Evolutionary conservation across 2,888 invertebrate species (phyloP), one percentile per base, ranked within the genome.

Genomic region (Eucriotettix oculatus): DNA sequence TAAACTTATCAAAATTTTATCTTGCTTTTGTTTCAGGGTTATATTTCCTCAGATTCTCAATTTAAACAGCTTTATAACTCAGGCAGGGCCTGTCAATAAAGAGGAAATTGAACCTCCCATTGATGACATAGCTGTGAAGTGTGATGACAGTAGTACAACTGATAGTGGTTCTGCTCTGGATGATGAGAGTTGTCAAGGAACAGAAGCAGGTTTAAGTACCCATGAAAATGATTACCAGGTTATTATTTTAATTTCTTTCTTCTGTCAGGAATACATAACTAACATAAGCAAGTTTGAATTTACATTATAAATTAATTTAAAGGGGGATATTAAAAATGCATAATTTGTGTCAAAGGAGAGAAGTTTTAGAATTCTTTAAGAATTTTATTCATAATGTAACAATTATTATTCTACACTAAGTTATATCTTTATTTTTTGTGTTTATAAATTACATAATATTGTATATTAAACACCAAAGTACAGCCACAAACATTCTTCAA

Each of bases 11-110:
- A 29, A 5, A 5, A 29, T 29, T n/a, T 58, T 10, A 54, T 59
- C 64, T 65, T 62, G 66, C 29, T 29, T 29, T 29, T 58, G 58
- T 75, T 76, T 17, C 68, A 90, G 90, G 73, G 86, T 92, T 63
- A 83, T 85, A 5, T 92, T 92, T 72, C 88, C 90, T 7, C 85
- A 90, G 71, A 77, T 80, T 16, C 74, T 92, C 56, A 86, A 91
- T 72, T 74, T 92, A 66, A 91, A 90, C 71, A 80, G 81, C 52
- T 86, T 90, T 68, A 76, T 89, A 17, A 76, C 75, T 55, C 70
- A 67, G 53, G 68, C 67, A 40, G 63, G 59, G 42, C 67, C 64
- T 66, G 29, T 29, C 7, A 70, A 63, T 58, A 66, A 56, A 56
- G 63, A 62, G 16, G 71, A 71, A 58, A 74, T 75, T 53, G 73